Evolutionary conservation across 2,113 vertebrate genomes (phyloP), one percentile per base, ranked within the genome.

Genomic region (Vimba vimba): DNA sequence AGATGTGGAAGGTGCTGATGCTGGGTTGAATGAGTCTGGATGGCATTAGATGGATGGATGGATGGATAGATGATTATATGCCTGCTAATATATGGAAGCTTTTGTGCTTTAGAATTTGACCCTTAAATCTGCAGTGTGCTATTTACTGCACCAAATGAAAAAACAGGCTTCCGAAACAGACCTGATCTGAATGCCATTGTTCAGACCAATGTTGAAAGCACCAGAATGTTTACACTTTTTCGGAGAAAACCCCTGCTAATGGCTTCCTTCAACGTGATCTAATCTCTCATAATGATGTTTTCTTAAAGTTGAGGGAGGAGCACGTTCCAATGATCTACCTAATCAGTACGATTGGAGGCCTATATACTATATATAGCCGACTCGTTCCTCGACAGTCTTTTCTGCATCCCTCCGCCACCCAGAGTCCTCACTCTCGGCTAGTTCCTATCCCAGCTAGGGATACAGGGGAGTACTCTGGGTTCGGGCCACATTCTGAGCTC

Each of bases 11-110:
- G 45, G 47, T 59, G 76, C 25, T 52, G 62, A 30, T 68, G 4
- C 39, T 81, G 79, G 45, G 27, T 55, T 82, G 45, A 81, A 66
- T 47, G 25, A 64, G 79, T 81, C 25, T 81, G n/a, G 36, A 66
- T 64, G 8, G 39, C 15, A 81, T 64, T 81, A 2, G 59, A 45
- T 81, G 25, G 27, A 52, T 82, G 27, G 62, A 25, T 43, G 43
- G 43, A 52, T 82, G n/a, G n/a, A n/a, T n/a, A 21, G 79, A 25
- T 43, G 3, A 27, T 47, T 30, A 4, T n/a, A 75, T 75, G 45
- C 30, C 7, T 69, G 7, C 17, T 69, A 69, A 69, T 69, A 69
- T 36, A 69, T 36, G 30, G 30, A 36, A 36, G 30, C 30, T 69
- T 69, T 36, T 69, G 30, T 36, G 17, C 66, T 69, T 36, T 11